Evolutionary conservation across 2,113 vertebrate genomes (phyloP).

Genomic region (Phyllostomus discolor): DNA sequence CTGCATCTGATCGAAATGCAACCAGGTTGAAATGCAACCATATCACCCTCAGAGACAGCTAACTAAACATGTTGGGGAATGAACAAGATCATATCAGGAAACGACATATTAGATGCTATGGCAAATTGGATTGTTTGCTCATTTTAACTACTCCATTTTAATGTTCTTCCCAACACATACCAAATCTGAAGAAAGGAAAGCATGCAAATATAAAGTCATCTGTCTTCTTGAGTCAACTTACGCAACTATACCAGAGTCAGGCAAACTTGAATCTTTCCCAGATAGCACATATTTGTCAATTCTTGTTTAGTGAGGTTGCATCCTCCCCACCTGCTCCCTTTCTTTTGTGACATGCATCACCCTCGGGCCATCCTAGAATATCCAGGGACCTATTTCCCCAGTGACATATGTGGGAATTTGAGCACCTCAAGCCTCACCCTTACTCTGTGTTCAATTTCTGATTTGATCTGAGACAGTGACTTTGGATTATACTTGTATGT

Average conservation of each 20-base stretch:
- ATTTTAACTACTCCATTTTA: not conserved
- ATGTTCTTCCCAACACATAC: not conserved
- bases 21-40: no score
- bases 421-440: not conserved
- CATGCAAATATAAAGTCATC: not conserved
- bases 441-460: not conserved
- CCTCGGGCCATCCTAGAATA: not conserved
- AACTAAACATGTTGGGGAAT: not conserved
- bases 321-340: not conserved
- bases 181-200: not conserved
- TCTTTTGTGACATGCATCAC: not conserved
- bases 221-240: not conserved
- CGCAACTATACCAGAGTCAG: not conserved
- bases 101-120: not conserved
- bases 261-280: not conserved
- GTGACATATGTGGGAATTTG: not conserved
- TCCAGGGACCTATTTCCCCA: not conserved
- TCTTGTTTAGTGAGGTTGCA: not conserved
- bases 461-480: not conserved
- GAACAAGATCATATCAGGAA: not conserved
- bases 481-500: not conserved
- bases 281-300: fast-evolving
- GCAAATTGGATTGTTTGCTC: not conserved
- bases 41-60: not conserved
- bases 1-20: not conserved